Base-by-base conservation (phyloP, 2,797 vertebrate species). In the Poeciliopsis turneri region DNA sequence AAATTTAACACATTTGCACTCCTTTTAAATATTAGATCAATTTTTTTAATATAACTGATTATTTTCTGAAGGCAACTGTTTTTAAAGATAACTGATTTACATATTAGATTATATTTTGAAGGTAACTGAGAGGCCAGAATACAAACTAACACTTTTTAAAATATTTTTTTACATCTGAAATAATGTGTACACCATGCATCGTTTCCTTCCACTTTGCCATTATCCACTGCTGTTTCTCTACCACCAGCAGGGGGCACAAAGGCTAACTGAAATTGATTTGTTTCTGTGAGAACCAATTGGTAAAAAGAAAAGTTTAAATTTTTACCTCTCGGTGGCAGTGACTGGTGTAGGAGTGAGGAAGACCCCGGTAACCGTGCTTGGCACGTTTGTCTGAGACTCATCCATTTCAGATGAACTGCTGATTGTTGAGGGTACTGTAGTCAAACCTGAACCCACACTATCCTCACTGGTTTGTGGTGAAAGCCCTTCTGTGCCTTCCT, bases 241-340 rank as follows among this genome's bases (percentile, higher is more conserved):
- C 16, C 5, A 8, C 53, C 57, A 75, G 36, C 45, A 78, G 23
- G 3, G 51, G 41, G 73, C 30, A 5, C 18, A 41, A 45, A 46
- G 36, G 41, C 10, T 23, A 8, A n/a, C 2, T 78, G 43, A 69
- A 43, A 43, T 16, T 2, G 36, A 68, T 39, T 23, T 2, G 2
- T 10, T 15, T 33, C 12, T 39, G 36, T 41, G 20, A 23, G 20
- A 39, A 39, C 10, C 39, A 39, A 41, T 25, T 68, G 64, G 64
- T 12, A 25, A 11, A 68, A 68, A 66, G 10, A 68, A 10, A 10
- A 3, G 8, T 69, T 15, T 15, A 0, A 0, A 20, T 61, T 9
- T 77, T 16, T 81, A 95, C 94, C 92, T 82, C 9, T 94, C 85
- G 39, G 90, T 93, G 16, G 78, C 64, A 2, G 91, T 74, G 28